A percentile compares a stretch with the other conserved stretches of the same genome.
phyloP scores from a whole-genome alignment of 2,888 invertebrate genomes.

The Steinernema carpocapsae region DNA sequence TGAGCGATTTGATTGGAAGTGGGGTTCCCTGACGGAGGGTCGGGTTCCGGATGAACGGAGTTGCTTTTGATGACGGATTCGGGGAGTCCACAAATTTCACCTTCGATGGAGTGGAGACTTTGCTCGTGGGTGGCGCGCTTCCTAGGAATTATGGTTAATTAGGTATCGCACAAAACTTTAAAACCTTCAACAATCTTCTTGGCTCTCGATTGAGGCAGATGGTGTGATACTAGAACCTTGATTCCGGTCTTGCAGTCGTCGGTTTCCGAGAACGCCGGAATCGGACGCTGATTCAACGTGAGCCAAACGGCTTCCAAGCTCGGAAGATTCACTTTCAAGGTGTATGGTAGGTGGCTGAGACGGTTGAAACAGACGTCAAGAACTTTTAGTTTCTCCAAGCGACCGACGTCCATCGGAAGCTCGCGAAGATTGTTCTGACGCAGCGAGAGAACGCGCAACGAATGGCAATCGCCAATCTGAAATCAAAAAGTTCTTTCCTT shows the following conservation, averaged over 20 bases:
- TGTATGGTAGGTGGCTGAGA: constrained; percentile 93
- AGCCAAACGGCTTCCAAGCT: constrained; percentile 93
- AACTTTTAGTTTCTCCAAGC: constrained; percentile 89
- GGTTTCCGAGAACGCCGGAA: constrained; percentile 95
- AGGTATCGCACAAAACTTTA: not conserved
- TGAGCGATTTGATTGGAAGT: constrained; percentile 16
- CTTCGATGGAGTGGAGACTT: constrained; percentile 18
- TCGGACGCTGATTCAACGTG: constrained; percentile 95
- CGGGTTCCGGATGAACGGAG: not conserved
- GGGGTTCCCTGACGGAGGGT: constrained; percentile 17
- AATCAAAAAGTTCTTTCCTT: too few species aligned
- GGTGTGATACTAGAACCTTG: constrained; percentile 81
- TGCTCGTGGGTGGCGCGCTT: not conserved
- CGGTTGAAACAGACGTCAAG: constrained; percentile 88
- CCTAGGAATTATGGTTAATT: not conserved
- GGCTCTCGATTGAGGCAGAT: constrained; percentile 1
- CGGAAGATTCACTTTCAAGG: constrained; percentile 81
- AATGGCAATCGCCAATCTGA: constrained; percentile 70
- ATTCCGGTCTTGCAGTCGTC: constrained; percentile 85
- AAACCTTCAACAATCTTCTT: not conserved
- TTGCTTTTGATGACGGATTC: not conserved
- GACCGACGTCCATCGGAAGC: constrained; percentile 76
- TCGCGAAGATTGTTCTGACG: constrained; percentile 82
- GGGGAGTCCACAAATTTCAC: constrained; percentile 20
- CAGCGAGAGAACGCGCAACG: constrained; percentile 88